Base-by-base conservation (phyloP, 1,140 invertebrate species). In the Papilio polytes region DNA sequence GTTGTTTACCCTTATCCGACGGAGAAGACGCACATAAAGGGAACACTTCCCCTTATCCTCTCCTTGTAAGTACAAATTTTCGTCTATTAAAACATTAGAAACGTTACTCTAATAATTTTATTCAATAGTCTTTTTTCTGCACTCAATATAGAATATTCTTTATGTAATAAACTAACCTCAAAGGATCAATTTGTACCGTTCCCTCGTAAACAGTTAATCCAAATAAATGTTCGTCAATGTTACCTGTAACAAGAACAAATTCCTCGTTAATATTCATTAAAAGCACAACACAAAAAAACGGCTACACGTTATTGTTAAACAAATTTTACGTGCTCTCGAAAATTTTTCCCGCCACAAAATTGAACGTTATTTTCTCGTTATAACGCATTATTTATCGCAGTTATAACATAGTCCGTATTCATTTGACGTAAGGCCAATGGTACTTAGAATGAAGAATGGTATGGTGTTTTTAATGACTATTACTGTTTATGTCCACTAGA, bases 191-290 rank as follows among this genome's bases (percentile, higher is more conserved):
- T 66, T 26, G 12, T 2, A 31, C 3, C 20, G 7, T 15, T 15
- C 63, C 26, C 22, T 66, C 63, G 63, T n/a, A 66, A 66, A 66
- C 63, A 31, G 22, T 51, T 15, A 74, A 74, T 22, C n/a, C 46
- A 78, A 78, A 70, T n/a, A 63, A 81, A 81, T 74, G 77, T 53
- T 44, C 53, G 51, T 51, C 9, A 78, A 78, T n/a, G n/a, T 73
- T 86, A 86, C 85, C 83, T 83, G 83, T 70, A 81, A 82, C 53
- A 80, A 81, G 72, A 66, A 78, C 66, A 81, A 63, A 74, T 74
- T 31, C 18, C 63, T 74, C 72, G 82, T 86, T 74, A 83, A 85
- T 83, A 80, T 86, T 82, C 78, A 85, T 86, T 85, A 83, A 73
- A 72, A 79, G 44, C 36, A 74, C 66, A 31, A 70, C 26, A 36